These are phyloP conservation scores for Cordilura impudica DNA, from an alignment of 2,888 invertebrate species.

Conservation along the genomic window DNA sequence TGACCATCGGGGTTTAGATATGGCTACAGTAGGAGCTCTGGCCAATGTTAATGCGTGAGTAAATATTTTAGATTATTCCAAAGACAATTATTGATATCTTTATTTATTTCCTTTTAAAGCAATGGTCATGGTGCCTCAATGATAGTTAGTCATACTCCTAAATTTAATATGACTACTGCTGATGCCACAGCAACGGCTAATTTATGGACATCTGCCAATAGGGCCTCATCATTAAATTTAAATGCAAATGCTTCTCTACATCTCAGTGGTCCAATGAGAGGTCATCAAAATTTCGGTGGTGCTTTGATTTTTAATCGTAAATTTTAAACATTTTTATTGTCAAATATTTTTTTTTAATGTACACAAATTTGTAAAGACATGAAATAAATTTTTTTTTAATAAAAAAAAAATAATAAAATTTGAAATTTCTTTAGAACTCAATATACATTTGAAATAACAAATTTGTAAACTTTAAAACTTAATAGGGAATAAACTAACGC, in stretches of 20 bases:
- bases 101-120: background rate
- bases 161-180: conserved; percentile 67
- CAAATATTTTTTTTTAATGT: background rate
- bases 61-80: background rate
- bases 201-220: conserved; percentile 67
- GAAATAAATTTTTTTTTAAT: too few relatives aligned
- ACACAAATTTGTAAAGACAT: too few relatives aligned
- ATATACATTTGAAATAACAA: too few relatives aligned
- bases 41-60: conserved; percentile 31
- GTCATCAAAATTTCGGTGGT: conserved; percentile 63
- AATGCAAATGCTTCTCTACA: conserved; percentile 67
- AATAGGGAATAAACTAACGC: too few relatives aligned
- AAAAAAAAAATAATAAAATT: too few relatives aligned
- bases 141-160: conserved; percentile 67
- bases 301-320: conserved; percentile 66
- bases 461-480: too few relatives aligned
- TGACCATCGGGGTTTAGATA: conserved; percentile 32
- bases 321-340: conserved; percentile 58
- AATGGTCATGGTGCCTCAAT: conserved; percentile 69
- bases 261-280: conserved; percentile 66
- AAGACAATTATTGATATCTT: background rate
- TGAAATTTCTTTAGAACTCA: too few relatives aligned
- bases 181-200: conserved; percentile 68
- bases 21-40: conserved; percentile 38
- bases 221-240: conserved; percentile 67